Evolutionary conservation across 2,888 invertebrate genomes (phyloP).

Genomic region (Orthonychiurus folsomi): DNA sequence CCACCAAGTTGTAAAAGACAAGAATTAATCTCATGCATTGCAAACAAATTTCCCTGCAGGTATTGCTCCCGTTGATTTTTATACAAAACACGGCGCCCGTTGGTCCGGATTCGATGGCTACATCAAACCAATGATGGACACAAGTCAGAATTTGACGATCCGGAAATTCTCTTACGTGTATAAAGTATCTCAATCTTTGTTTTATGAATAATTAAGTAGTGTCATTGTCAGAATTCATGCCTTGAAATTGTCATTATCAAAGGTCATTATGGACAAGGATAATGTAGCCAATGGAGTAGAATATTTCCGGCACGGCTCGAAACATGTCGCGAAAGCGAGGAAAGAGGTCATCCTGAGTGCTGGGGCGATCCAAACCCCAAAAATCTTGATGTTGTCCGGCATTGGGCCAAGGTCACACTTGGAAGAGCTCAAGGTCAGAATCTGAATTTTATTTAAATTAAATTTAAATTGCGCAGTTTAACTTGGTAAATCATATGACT

Average conservation of each 20-base stretch:
- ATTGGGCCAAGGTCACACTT: constrained; percentile 12
- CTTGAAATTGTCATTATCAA: too few relatives aligned
- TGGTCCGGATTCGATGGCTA: constrained; percentile 21
- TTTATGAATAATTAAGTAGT: too few relatives aligned
- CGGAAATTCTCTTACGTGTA: constrained; percentile 26
- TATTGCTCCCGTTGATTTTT: neutral
- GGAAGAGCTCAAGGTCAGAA: neutral
- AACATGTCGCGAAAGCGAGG: constrained; percentile 16
- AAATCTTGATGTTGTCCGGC: constrained; percentile 12
- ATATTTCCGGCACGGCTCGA: constrained; percentile 26
- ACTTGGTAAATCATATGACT: too few relatives aligned
- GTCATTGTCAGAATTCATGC: too few relatives aligned
- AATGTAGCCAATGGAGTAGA: constrained; percentile 26
- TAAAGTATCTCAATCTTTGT: constrained; percentile 17
- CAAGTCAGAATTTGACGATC: constrained; percentile 20
- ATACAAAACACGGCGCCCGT: constrained; percentile 15
- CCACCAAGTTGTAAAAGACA: too few relatives aligned
- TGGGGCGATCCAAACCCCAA: constrained; percentile 10
- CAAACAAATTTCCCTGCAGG: too few relatives aligned
- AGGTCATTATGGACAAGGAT: neutral
- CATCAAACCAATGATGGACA: constrained; percentile 15
- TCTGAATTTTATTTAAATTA: too few relatives aligned
- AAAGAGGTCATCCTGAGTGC: constrained; percentile 23
- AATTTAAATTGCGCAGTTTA: too few relatives aligned
- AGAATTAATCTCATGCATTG: too few relatives aligned